Base-by-base conservation (phyloP, 2,888 invertebrate species). In the Meteorus cinctellus region DNA sequence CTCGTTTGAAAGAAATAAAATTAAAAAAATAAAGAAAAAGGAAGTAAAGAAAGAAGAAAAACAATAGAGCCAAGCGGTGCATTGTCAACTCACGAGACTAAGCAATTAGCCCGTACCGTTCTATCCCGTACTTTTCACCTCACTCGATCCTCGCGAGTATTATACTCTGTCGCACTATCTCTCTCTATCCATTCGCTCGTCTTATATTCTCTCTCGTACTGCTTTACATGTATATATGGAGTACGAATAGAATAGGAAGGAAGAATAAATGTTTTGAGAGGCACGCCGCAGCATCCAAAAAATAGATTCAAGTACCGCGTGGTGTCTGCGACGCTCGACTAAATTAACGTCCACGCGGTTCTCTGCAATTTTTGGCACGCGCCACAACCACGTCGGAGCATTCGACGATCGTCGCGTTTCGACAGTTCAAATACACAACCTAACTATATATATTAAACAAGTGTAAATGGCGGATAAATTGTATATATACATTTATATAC, bases 281-380 rank as follows among this genome's bases (percentile, higher is more conserved):
- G 72, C 41, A 70, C 78, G 77, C 75, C 73, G 77, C 59, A 75
- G 67, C 75, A 55, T 79, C 74, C 79, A 82, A 82, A 83, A 86
- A 87, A 87, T 88, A 87, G 87, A 87, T 68, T 76, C 79, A 78
- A 81, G 82, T 82, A 87, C 87, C 87, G 86, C 87, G 88, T 88
- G 88, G 88, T 88, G 88, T 88, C 88, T 88, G 79, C 86, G 86
- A 85, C 84, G 84, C 85, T 85, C 81, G 84, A 85, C 85, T 79
- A 79, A 88, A 87, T 88, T 88, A 88, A 87, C 86, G 85, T 84
- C 88, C 88, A 88, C 86, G 88, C 87, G 88, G 88, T 82, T 82
- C 83, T 74, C 72, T 71, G 82, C 82, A 81, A 84, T 83, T 84
- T 81, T 83, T 83, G 85, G 84, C 85, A 83, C 83, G 82, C 81